Evolutionary conservation across 2,113 vertebrate genomes (phyloP).

Genomic region (Marmota monax): DNA sequence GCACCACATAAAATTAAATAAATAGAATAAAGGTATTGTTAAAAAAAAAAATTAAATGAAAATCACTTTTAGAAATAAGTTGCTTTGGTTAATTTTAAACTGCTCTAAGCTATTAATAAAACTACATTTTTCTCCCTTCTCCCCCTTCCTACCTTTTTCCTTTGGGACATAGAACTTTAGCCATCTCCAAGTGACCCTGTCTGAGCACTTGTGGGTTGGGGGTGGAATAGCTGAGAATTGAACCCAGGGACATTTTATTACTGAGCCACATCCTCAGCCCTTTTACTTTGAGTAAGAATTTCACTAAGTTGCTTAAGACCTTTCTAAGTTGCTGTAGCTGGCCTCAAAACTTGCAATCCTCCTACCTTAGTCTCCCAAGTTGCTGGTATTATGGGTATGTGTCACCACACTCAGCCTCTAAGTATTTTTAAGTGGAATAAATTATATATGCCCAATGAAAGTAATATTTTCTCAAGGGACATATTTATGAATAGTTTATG

Average conservation of each 20-base stretch:
- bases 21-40: no score
- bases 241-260: no score
- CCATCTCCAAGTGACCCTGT: not conserved
- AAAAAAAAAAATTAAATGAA: not conserved
- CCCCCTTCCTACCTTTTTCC: not conserved
- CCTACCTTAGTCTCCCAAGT: no score
- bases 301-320: no score
- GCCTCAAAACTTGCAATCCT: no score
- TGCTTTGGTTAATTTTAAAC: not conserved
- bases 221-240: no score
- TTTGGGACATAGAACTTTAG: conserved; percentile 41
- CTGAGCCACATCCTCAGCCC: no score
- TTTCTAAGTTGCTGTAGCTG: no score
- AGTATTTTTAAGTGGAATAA: not conserved
- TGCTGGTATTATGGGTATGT: no score
- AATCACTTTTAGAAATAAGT: conserved; percentile 38
- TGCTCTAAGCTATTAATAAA: conserved; percentile 12
- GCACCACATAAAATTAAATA: no score
- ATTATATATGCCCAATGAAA: not conserved
- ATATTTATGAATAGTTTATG: conserved; percentile 42
- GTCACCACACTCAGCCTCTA: not conserved
- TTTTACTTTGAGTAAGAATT: no score
- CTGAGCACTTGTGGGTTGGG: not conserved
- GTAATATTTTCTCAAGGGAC: conserved; percentile 33
- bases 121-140: not conserved